Evolutionary conservation across 2,888 invertebrate genomes (phyloP), one percentile per base, ranked within the genome.

Genomic region (Apotomis capreana): DNA sequence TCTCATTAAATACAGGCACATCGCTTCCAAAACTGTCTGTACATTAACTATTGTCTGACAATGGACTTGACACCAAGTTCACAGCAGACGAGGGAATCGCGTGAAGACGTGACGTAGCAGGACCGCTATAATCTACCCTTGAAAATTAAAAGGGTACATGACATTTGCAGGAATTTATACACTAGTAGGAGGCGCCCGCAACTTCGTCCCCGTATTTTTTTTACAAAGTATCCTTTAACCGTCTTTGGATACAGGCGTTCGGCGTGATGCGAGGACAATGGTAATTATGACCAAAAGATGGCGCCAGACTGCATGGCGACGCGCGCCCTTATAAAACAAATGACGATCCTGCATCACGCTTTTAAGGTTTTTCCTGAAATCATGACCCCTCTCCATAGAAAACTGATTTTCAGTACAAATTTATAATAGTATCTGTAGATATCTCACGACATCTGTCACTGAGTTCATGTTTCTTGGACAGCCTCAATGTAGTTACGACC

Each of bases 81-180:
- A 62, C 12, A 51, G 3, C 73, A 63, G 69, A 74, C 62, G 69
- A 69, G 9, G 15, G 69, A n/a, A 73, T 74, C 58, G 74, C 74
- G 74, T 74, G 74, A 62, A 59, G 26, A 13, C 52, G 44, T 55
- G 4, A 12, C 40, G 49, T 57, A 49, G 55, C 12, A 36, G 12
- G 46, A 40, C 4, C 40, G 6, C 40, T 4, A 15, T 49, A 57
- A 51, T 54, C 44, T 1, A 0, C 10, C 0, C 12, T 15, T 15
- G 13, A 13, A 15, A 36, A 5, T 36, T 6, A 51, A 62, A 62
- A 46, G 12, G 6, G 1, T 5, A 9, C 2, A 60, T 10, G 9
- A 15, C 12, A 40, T 26, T 5, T 5, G 13, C 10, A 3, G 13
- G 13, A n/a, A n/a, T 6, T n/a, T 54, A 4, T 0, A 55, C 36